Base-by-base conservation (phyloP, 1,140 invertebrate genomes). In the Drosophila ambigua region DNA sequence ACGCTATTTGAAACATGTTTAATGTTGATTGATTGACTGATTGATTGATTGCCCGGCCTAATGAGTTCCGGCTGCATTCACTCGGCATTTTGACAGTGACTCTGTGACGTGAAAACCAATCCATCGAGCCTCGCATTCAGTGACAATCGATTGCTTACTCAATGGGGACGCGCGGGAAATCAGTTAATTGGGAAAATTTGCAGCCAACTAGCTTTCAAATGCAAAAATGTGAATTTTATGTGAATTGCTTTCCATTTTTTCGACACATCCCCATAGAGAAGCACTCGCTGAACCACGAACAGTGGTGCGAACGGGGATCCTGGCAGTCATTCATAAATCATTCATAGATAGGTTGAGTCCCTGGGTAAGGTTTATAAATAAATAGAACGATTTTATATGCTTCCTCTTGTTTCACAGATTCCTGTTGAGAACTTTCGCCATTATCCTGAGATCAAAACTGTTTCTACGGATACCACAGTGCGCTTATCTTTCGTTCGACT, bases 91-190 rank as follows among this genome's bases (percentile, higher is more conserved):
- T 31, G 63, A 24, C 52, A 43, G 23, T 41, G 58, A 53, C 52
- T 24, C 44, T 69, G 52, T 69, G 35, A 68, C 49, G 64, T 49
- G 67, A 69, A 71, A 58, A 69, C 65, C 58, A 71, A 71, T 71
- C 52, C 67, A 69, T 50, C 26, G 52, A 26, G 24, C 8, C 24
- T 39, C 20, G 8, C 23, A 15, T 45, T 49, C 64, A 66, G 15
- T 58, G 67, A 69, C 66, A 69, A 45, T 68, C 57, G 66, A 69
- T 68, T 57, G 64, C 44, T n/a, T 23, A 69, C 35, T 35, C 53
- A 28, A 6, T 35, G 52, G 41, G 8, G 44, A 26, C 45, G 39
- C 28, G 52, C 9, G 51, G 65, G 52, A 71, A 69, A 58, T 69
- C 67, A 71, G 69, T 69, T 71, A 58, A 58, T 20, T 71, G 65